phyloP scores from a whole-genome alignment of 2,888 invertebrate genomes.

The Apoderus coryli region DNA sequence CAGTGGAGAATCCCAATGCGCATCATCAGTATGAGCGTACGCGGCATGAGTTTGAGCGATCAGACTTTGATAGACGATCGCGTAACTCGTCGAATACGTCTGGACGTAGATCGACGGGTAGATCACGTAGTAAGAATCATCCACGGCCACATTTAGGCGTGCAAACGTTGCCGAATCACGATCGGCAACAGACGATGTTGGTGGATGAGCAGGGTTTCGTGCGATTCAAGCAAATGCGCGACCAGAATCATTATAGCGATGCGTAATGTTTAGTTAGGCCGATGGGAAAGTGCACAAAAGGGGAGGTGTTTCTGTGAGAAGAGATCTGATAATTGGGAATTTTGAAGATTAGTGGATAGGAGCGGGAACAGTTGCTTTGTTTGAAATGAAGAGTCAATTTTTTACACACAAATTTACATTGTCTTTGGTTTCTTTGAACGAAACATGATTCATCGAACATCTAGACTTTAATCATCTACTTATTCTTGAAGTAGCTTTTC shows the following conservation, averaged over 20 bases:
- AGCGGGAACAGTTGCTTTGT: no score
- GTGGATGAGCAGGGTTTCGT: conserved; percentile 86
- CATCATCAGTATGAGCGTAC: conserved; percentile 30
- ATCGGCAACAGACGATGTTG: conserved; percentile 55
- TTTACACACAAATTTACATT: no score
- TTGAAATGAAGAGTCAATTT: no score
- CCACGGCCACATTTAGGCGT: conserved; percentile 37
- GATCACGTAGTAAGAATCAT: conserved; percentile 34
- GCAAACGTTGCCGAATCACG: conserved; percentile 41
- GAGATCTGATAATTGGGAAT: conserved; percentile 13
- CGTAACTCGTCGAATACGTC: conserved; percentile 31
- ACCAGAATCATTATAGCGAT: conserved; percentile 30
- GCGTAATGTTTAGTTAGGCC: conserved; percentile 27
- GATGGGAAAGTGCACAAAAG: conserved; percentile 22
- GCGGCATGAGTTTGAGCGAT: conserved; percentile 45
- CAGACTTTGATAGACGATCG: conserved; percentile 35
- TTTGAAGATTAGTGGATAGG: no score
- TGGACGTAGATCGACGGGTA: conserved; percentile 29
- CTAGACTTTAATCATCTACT: no score
- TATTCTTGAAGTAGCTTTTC: no score
- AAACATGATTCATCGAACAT: no score
- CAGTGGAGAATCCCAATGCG: conserved; percentile 25
- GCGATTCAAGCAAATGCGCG: conserved; percentile 55
- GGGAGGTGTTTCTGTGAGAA: conserved; percentile 22
- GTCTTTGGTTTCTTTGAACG: no score